Conservation (phyloP, 2,888 invertebrate genomes). For the Campoletis raptor region DNA sequence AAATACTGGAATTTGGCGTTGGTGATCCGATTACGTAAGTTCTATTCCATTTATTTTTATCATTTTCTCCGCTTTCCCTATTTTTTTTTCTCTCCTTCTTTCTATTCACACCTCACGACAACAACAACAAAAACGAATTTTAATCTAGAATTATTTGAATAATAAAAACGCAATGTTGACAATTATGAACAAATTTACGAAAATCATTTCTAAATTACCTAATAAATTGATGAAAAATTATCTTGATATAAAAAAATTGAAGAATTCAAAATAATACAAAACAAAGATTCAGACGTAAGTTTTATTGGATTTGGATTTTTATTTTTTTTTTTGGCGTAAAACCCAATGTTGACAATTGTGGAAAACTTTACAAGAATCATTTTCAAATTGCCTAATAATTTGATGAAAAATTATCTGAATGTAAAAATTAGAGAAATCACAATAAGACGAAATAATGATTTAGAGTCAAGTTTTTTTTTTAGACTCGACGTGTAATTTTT, state of each 20-base stretch:
- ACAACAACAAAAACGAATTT: not conserved
- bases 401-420: not conserved
- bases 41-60: not conserved
- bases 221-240: not conserved
- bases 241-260: not conserved
- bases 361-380: too few species aligned
- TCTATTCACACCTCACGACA: not conserved
- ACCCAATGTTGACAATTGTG: not conserved
- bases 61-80: constrained; percentile 11
- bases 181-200: not conserved
- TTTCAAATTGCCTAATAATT: not conserved
- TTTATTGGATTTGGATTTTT: too few species aligned
- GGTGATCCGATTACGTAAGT: constrained; percentile 90
- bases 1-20: constrained; percentile 91
- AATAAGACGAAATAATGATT: not conserved
- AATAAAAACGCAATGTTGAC: not conserved
- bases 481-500: not conserved
- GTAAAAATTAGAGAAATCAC: not conserved
- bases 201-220: not conserved
- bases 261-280: not conserved
- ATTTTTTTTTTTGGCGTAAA: too few species aligned
- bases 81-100: not conserved
- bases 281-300: not conserved
- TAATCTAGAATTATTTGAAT: not conserved
- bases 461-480: not conserved